Conservation (phyloP, 1,140 invertebrate species). For the Holotrichia oblita region DNA sequence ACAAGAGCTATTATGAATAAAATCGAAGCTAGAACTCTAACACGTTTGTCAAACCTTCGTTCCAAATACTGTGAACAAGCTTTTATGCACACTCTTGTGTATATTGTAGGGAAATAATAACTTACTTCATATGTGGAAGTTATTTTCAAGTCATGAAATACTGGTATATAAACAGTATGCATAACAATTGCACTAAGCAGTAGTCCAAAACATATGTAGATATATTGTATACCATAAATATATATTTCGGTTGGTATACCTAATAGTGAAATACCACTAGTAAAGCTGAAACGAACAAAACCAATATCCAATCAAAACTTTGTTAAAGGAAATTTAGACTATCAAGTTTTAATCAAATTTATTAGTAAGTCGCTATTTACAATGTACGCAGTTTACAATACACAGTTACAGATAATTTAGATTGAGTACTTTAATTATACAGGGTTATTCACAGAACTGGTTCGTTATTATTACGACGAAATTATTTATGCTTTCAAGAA, state of each 20-base stretch:
- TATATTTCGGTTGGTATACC: slow-evolving; percentile 89
- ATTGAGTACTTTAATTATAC: too few species aligned
- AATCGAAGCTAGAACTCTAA: slow-evolving; percentile 77
- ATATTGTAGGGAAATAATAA: slow-evolving; percentile 38
- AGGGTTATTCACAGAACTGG: too few species aligned
- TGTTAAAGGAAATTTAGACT: too few species aligned
- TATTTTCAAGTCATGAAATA: slow-evolving; percentile 81
- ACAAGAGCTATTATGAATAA: slow-evolving; percentile 77
- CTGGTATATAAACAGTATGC: slow-evolving; percentile 77
- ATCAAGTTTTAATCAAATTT: too few species aligned
- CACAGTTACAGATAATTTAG: too few species aligned
- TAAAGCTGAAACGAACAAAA: slow-evolving; percentile 65
- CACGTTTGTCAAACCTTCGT: slow-evolving; percentile 74
- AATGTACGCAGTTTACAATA: too few species aligned
- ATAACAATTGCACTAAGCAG: slow-evolving; percentile 73
- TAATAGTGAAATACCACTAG: slow-evolving; percentile 71
- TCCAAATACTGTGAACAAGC: slow-evolving; percentile 78
- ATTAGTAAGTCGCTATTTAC: too few species aligned
- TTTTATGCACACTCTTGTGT: slow-evolving; percentile 54
- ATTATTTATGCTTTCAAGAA: too few species aligned
- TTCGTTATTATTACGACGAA: too few species aligned
- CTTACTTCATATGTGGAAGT: slow-evolving; percentile 85
- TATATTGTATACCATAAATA: slow-evolving; percentile 77
- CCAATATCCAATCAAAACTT: too few species aligned
- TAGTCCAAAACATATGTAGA: slow-evolving; percentile 70